A percentile compares a stretch with the other conserved stretches of the same genome.
Conservation (phyloP, 2,888 invertebrate genomes). For the Drosophila sordidula region DNA sequence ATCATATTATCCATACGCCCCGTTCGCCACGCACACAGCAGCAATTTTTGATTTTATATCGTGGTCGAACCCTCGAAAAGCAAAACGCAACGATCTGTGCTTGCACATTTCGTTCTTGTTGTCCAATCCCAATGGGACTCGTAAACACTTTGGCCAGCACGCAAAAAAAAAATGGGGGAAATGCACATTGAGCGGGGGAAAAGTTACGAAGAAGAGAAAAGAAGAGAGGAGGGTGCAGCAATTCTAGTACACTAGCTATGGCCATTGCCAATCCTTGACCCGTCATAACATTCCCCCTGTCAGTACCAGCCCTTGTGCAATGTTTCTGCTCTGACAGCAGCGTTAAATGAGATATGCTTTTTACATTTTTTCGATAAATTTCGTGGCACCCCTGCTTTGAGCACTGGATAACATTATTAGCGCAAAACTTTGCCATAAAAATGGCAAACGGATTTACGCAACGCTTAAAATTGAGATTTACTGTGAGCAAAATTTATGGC, state of each 20-base stretch:
- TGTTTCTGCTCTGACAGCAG: constrained; percentile 50
- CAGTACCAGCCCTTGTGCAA: background rate
- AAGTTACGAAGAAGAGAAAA: constrained; percentile 9
- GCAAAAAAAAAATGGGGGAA: constrained; percentile 19
- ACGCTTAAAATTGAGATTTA: constrained; percentile 69
- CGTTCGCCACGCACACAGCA: constrained; percentile 16
- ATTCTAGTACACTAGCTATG: constrained; percentile 19
- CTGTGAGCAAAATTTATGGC: constrained; percentile 59
- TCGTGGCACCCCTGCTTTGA: constrained; percentile 26
- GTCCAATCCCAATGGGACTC: constrained; percentile 62
- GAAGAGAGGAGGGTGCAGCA: constrained; percentile 16
- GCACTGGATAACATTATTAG: constrained; percentile 68
- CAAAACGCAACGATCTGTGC: constrained; percentile 53
- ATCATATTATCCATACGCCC: constrained; percentile 59
- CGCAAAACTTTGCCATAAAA: constrained; percentile 63
- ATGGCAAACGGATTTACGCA: constrained; percentile 66
- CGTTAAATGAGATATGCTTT: constrained; percentile 72
- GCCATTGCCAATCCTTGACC: constrained; percentile 80
- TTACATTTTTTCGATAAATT: constrained; percentile 66
- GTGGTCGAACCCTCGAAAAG: constrained; percentile 26
- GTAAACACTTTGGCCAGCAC: constrained; percentile 61
- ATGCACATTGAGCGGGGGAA: constrained; percentile 28
- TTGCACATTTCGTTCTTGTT: constrained; percentile 61
- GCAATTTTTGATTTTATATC: constrained; percentile 63
- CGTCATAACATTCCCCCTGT: constrained; percentile 69